Evolutionary conservation across 1,140 invertebrate genomes (phyloP), one percentile per base, ranked within the genome.

Genomic region (Epicauta chinensis): DNA sequence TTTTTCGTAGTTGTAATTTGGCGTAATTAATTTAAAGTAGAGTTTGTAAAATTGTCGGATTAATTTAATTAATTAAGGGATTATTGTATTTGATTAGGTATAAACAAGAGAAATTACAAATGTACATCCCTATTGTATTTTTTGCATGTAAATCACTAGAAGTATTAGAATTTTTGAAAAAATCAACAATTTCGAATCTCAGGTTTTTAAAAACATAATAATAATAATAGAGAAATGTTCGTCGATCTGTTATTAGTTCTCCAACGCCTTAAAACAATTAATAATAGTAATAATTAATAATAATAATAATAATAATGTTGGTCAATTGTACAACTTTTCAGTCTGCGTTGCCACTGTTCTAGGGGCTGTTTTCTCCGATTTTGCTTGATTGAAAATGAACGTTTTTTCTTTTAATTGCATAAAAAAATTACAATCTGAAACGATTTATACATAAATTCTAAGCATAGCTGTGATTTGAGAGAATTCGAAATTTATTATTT

Each of bases 401-500:
- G 14, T 11, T 37, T 37, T 37, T 23, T 17, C 17, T n/a, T 11
- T 29, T 17, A 12, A 42, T 11, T 35, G 9, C 16, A n/a, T n/a
- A n/a, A n/a, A n/a, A n/a, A n/a, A 10, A 15, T 16, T 32, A 32
- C 36, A 16, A 7, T 16, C 43, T 29, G 9, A 23, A 32, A 31
- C 42, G 51, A 37, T 11, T 31, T 52, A 42, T 44, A 30, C 42
- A 16, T 10, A n/a, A 55, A 49, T 55, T 55, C 41, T 41, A 55
- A 55, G 53, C 53, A 41, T 49, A 49, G 40, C 53, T 55, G 53
- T 55, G 53, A 55, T 55, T 55, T 31, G n/a, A n/a, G 23, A 49
- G 49, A 55, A 41, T 55, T 39, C 53, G 46, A 55, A 45, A 38
- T 47, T 34, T 46, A 36, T 46, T 34, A 15, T 41, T 41, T 41